These are phyloP conservation scores for Acridotheres tristis DNA, from an alignment of 2,797 vertebrate species.

Conservation along the genomic window DNA sequence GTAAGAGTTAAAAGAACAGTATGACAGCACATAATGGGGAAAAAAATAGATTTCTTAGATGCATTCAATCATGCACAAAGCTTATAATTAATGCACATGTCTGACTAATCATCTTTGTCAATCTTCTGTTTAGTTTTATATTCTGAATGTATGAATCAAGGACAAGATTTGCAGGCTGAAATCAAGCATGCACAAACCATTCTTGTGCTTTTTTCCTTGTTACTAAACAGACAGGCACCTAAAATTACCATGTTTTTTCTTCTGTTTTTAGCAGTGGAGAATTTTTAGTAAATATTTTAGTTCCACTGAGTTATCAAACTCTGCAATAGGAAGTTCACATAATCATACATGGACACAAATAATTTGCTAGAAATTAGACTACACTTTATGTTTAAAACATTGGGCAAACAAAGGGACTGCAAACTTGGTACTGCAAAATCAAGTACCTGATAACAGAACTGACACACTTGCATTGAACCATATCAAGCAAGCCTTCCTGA, in stretches of 20 bases:
- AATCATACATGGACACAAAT: not conserved
- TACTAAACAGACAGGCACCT: not conserved
- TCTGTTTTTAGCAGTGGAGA: not conserved
- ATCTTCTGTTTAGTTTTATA: not conserved
- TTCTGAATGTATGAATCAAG: not conserved
- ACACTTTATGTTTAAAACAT: not conserved
- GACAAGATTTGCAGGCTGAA: not conserved
- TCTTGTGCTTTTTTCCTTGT: not conserved
- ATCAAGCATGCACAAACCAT: not conserved
- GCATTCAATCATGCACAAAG: not conserved
- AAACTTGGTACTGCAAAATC: not conserved
- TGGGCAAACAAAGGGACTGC: not conserved
- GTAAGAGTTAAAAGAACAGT: not conserved
- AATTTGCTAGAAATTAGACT: not conserved
- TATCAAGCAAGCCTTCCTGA: not conserved
- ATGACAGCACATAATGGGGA: not conserved
- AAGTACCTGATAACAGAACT: not conserved
- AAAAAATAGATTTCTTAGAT: not conserved
- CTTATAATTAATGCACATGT: not conserved
- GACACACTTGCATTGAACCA: fast-evolving
- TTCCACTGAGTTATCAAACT: not conserved
- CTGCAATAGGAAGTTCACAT: not conserved
- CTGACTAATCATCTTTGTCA: not conserved
- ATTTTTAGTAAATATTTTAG: not conserved
- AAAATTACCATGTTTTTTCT: not conserved